phyloP scores from a whole-genome alignment of 2,888 invertebrate species.

The Orthosia incerta region DNA sequence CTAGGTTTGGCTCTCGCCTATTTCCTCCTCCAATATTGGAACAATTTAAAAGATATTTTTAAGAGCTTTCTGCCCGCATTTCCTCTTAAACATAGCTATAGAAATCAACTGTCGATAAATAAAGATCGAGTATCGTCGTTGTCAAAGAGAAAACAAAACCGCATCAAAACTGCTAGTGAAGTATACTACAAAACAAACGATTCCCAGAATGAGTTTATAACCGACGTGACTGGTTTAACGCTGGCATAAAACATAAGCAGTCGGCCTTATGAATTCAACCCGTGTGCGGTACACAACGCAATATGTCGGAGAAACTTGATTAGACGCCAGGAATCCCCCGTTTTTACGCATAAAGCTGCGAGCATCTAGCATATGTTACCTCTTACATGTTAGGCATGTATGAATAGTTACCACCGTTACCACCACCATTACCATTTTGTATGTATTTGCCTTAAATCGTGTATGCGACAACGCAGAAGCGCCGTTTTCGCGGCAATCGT shows the following conservation, averaged over 20 bases:
- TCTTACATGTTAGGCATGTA: neutral
- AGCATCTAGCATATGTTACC: neutral
- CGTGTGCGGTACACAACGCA: conserved; percentile 66
- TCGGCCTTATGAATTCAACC: conserved; percentile 59
- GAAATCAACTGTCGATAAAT: neutral
- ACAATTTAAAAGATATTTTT: no score
- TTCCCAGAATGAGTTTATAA: conserved; percentile 72
- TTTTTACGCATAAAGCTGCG: conserved; percentile 47
- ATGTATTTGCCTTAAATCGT: conserved; percentile 22
- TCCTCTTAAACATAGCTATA: no score
- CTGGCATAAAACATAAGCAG: conserved; percentile 68
- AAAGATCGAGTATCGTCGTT: neutral
- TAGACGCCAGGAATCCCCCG: conserved; percentile 61
- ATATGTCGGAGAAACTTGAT: conserved; percentile 68
- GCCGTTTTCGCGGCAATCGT: neutral
- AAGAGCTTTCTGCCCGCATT: no score
- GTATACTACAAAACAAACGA: conserved; percentile 77
- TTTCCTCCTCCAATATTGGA: no score
- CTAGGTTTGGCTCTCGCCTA: no score
- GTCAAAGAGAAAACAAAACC: conserved; percentile 36
- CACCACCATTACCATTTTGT: neutral
- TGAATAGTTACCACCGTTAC: neutral
- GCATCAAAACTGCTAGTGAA: conserved; percentile 28
- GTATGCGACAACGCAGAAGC: neutral
- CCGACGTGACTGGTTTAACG: conserved; percentile 79